These are phyloP conservation scores for Lampris megalopsis DNA, from an alignment of 2,113 vertebrate genomes.

Conservation along the genomic window DNA sequence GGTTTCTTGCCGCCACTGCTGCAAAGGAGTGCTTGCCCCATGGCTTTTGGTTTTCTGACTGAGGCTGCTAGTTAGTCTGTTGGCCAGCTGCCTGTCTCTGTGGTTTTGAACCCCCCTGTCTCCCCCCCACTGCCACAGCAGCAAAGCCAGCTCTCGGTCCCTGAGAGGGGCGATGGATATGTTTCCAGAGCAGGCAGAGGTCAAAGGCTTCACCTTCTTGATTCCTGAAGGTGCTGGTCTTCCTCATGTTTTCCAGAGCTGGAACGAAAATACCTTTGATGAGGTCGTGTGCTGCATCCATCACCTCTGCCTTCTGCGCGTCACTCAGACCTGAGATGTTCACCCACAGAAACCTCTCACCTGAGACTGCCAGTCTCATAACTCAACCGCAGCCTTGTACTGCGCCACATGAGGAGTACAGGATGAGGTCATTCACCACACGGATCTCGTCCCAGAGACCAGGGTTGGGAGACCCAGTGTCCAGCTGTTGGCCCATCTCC, in stretches of 20 bases:
- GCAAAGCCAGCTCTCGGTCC: not conserved
- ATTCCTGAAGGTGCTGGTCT: not conserved
- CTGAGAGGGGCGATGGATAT: not conserved
- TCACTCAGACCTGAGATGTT: no score
- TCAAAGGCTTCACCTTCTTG: slow-evolving; percentile 5
- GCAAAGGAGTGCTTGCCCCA: no score
- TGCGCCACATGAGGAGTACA: not conserved
- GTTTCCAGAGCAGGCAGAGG: not conserved
- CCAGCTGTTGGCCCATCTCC: not conserved
- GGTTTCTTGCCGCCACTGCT: no score
- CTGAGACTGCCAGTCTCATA: no score
- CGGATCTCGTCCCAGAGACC: not conserved
- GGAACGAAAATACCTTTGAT: not conserved
- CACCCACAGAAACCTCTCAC: no score
- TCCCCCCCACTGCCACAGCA: not conserved
- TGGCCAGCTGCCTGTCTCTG: not conserved
- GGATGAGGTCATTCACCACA: not conserved
- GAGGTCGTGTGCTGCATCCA: not conserved
- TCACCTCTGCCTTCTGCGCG: no score
- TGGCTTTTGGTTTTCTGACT: no score
- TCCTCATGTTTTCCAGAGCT: not conserved
- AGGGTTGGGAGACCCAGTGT: not conserved
- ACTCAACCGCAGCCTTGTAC: no score
- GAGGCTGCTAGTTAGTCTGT: no score
- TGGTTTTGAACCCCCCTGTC: no score